Evolutionary conservation across 37 sponge, comb jelly and placozoan genomes (phyloP), one percentile per base, ranked within the genome.

Genomic region (Cliona cf. orientalis): DNA sequence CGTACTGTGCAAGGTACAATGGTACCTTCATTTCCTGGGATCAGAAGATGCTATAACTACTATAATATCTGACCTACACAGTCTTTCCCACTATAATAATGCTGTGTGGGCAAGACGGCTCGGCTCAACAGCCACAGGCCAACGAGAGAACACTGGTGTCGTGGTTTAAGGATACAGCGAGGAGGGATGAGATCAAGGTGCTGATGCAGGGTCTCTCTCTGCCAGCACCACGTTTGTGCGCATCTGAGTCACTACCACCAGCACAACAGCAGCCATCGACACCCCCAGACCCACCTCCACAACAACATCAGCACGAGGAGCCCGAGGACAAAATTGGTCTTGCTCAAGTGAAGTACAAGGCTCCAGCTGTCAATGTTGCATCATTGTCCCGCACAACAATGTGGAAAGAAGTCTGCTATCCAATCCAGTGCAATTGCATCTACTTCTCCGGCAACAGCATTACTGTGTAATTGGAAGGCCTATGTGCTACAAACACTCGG

Each of bases 1-100:
- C n/a, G n/a, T n/a, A n/a, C n/a, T n/a, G n/a, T n/a, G n/a, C n/a
- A n/a, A n/a, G n/a, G n/a, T n/a, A n/a, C n/a, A n/a, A n/a, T n/a
- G 64, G 64, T 17, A 41, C 58, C 1, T 84, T 75, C 41, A 0
- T 55, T 23, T 25, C 75, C 1, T 84, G 84, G 84, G n/a, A n/a
- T n/a, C n/a, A n/a, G n/a, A n/a, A n/a, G 55, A 49, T n/a, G n/a
- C n/a, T n/a, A n/a, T n/a, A n/a, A n/a, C n/a, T n/a, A n/a, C n/a
- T n/a, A n/a, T n/a, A n/a, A n/a, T n/a, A n/a, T n/a, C n/a, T 29
- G 35, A 35, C 4, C 36, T 66, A 2, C 39, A 71, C 72, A 71
- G 46, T 31, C 46, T 43, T 23, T 25, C 46, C 9, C 72, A 43
- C 14, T 21, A 43, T 43, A 46, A 71, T 25, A 29, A 37, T 2